These are phyloP conservation scores for Toxotes jaculatrix DNA, from an alignment of 2,113 vertebrate genomes.

Conservation along the genomic window DNA sequence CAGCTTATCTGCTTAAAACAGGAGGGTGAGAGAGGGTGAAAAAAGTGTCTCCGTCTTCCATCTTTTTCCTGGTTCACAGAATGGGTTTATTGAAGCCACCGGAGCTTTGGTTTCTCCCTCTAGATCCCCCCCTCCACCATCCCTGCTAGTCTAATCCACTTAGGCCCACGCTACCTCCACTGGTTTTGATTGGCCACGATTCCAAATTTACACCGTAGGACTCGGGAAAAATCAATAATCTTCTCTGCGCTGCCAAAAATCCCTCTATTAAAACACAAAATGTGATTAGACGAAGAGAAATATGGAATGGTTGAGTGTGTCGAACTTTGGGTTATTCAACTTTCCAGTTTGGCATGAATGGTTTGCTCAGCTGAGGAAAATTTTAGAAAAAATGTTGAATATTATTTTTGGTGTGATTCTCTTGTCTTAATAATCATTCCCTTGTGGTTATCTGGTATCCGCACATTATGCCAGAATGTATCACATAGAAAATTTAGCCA, in stretches of 20 bases:
- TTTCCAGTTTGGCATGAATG: background rate
- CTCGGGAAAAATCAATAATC: conserved; percentile 70
- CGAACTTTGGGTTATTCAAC: background rate
- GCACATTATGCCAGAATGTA: background rate
- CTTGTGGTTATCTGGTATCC: background rate
- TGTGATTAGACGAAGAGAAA: conserved; percentile 36
- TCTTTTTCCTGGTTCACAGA: conserved; percentile 75
- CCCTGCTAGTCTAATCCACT: conserved; percentile 75
- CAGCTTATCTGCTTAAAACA: conserved; percentile 84
- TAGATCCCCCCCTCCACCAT: conserved; percentile 45
- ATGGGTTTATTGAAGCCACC: conserved; percentile 74
- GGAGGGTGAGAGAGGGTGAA: conserved; percentile 71
- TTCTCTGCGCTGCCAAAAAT: conserved; percentile 45
- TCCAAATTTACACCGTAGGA: conserved; percentile 57
- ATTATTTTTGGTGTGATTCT: background rate
- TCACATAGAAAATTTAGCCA: conserved; percentile 13
- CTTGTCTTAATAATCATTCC: background rate
- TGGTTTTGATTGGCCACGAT: conserved; percentile 70
- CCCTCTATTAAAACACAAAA: conserved; percentile 38
- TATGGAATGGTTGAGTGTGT: background rate
- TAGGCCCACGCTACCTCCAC: conserved; percentile 58
- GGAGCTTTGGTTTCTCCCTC: conserved; percentile 67
- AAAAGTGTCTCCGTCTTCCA: conserved; percentile 66
- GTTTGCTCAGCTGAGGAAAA: background rate
- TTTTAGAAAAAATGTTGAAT: background rate